These are phyloP conservation scores for Drosophila varians DNA, from an alignment of 1,140 invertebrate genomes.

Conservation along the genomic window DNA sequence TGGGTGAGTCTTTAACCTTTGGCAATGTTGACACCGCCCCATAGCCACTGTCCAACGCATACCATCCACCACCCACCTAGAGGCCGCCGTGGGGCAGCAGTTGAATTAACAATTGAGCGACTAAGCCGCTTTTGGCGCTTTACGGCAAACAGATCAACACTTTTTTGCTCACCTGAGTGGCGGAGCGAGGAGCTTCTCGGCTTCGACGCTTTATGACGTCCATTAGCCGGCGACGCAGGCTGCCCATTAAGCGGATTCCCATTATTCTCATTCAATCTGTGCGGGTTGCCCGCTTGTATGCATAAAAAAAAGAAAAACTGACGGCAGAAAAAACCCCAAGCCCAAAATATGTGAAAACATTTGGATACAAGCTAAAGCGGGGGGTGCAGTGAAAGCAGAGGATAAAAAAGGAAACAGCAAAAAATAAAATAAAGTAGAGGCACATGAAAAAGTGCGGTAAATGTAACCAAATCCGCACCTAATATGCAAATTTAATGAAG, in stretches of 20 bases:
- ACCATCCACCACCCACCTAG: neutral
- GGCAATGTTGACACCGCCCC: neutral
- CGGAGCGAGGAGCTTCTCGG: constrained; percentile 16
- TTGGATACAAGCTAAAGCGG: neutral
- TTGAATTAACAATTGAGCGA: constrained; percentile 16
- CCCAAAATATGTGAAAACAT: neutral
- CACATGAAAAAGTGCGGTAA: constrained; percentile 62
- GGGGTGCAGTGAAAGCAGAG: neutral
- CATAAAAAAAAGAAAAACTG: neutral
- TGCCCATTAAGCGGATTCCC: constrained; percentile 50
- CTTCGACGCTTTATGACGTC: constrained; percentile 44
- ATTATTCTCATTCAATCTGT: constrained; percentile 56
- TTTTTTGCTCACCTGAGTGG: constrained; percentile 18
- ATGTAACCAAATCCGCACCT: constrained; percentile 74
- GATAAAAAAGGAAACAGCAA: neutral
- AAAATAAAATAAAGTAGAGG: constrained; percentile 12
- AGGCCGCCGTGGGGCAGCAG: neutral
- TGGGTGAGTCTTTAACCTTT: neutral
- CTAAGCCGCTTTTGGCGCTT: constrained; percentile 28
- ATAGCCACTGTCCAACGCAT: neutral
- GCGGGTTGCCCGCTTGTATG: neutral
- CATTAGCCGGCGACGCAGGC: constrained; percentile 36
- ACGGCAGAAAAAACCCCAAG: constrained; percentile 16
- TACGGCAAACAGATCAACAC: constrained; percentile 33
- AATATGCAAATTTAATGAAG: constrained; percentile 82